These are phyloP conservation scores for Apotomis turbidana DNA, from an alignment of 2,888 invertebrate species.

Conservation along the genomic window DNA sequence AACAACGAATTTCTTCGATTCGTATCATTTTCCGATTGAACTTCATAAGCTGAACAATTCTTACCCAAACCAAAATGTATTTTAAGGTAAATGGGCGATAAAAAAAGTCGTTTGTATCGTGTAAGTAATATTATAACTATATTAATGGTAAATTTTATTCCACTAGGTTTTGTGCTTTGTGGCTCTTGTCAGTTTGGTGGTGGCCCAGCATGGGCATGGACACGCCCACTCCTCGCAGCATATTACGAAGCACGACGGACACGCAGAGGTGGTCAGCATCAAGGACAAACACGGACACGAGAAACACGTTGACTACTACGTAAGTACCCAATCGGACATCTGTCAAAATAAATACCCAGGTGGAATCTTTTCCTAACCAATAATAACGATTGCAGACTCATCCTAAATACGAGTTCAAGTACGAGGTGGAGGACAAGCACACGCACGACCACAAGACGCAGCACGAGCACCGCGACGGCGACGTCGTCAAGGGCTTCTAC, in stretches of 20 bases:
- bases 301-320: slow-evolving; percentile 53
- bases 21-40: slow-evolving; percentile 4
- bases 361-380: not conserved
- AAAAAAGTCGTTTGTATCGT: too few species aligned
- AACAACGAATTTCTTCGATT: not conserved
- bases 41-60: not conserved
- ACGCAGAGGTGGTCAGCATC: slow-evolving; percentile 56
- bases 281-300: slow-evolving; percentile 56
- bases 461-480: slow-evolving; percentile 69
- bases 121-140: too few species aligned
- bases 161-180: slow-evolving; percentile 25
- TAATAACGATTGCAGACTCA: slow-evolving; percentile 51
- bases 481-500: slow-evolving; percentile 73
- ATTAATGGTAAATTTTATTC: not conserved
- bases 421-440: slow-evolving; percentile 72
- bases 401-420: slow-evolving; percentile 75
- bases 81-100: slow-evolving; percentile 4
- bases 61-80: not conserved
- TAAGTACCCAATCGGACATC: slow-evolving; percentile 43
- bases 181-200: slow-evolving; percentile 9
- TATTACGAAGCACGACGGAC: slow-evolving; percentile 65
- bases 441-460: slow-evolving; percentile 76
- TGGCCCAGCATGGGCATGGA: slow-evolving; percentile 52
- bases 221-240: slow-evolving; percentile 69
- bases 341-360: too few species aligned